Base-by-base conservation (phyloP, 2,113 vertebrate species). In the Aphyosemion australe region DNA sequence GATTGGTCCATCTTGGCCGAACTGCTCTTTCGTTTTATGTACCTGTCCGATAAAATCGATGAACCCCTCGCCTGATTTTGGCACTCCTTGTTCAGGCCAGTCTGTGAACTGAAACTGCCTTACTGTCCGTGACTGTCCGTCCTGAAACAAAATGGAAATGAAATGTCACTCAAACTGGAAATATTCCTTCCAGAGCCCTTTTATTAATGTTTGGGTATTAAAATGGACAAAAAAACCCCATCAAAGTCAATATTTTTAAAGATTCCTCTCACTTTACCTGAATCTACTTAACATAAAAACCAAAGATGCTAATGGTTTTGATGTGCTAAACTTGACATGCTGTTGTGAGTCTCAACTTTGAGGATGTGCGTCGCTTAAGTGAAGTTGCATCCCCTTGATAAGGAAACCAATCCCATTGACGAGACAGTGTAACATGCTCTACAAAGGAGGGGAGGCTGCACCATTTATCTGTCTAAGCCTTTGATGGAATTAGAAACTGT, bases 31-130 rank as follows among this genome's bases (percentile, higher is more conserved):
- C 72, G 97, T 99, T 96, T 99, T 99, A 92, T 99, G 97, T 21
- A 99, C 97, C 93, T 99, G 97, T 77, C 97, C 97, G 14, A 99
- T 99, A 92, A 99, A 99, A 86, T 99, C 97, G 82, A 99, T 99
- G 89, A 99, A 99, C 70, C 97, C 97, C 92, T 99, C 97, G 87
- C 97, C 97, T 69, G 97, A 99, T 87, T 99, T 99, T 90, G 97
- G 97, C 90, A 99, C 97, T 88, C 97, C 97, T 95, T 99, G 97
- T 67, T 99, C 97, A 21, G 97, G 97, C 97, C 97, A 99, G 91
- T 99, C 96, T 37, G 97, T 99, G 91, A 99, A 99, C 94, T 99
- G 97, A 91, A 99, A 99, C 89, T 99, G 97, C 76, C 97, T 93
- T 61, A 99, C 97, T 74, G 97, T 99, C 84, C 97, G 94, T 48